phyloP scores from a whole-genome alignment of 2,888 invertebrate species.

The Ophioninae sp. region DNA sequence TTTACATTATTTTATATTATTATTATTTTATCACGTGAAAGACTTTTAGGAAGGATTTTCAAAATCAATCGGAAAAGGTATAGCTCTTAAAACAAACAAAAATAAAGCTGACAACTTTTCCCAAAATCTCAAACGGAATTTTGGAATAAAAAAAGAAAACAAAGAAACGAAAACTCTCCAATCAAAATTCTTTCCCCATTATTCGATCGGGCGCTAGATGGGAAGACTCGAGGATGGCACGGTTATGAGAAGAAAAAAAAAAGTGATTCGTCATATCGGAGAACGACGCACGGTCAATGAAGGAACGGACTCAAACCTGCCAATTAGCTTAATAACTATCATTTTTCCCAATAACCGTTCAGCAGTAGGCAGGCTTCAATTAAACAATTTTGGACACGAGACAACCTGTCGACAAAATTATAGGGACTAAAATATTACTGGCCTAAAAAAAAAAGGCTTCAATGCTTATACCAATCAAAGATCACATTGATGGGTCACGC shows the following conservation, averaged over 20 bases:
- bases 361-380: constrained; percentile 14
- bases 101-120: too few species aligned
- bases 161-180: too few species aligned
- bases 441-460: not conserved
- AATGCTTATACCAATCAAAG: too few species aligned
- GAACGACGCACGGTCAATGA: not conserved
- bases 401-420: constrained; percentile 1
- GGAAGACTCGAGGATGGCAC: constrained; percentile 13
- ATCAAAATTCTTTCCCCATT: not conserved
- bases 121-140: too few species aligned
- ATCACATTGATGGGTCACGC: too few species aligned
- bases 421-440: not conserved
- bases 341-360: constrained; percentile 8
- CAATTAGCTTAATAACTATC: constrained; percentile 11
- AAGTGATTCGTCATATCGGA: constrained; percentile 18
- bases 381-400: constrained; percentile 19
- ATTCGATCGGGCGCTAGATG: too few species aligned
- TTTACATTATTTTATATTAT: too few species aligned
- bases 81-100: too few species aligned
- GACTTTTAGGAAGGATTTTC: too few species aligned
- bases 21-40: not conserved
- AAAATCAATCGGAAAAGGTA: too few species aligned
- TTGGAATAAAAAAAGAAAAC: too few species aligned
- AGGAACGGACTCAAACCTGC: not conserved
- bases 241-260: constrained; percentile 17